These are phyloP conservation scores for Coreius guichenoti DNA, from an alignment of 2,797 vertebrate species.

Conservation along the genomic window DNA sequence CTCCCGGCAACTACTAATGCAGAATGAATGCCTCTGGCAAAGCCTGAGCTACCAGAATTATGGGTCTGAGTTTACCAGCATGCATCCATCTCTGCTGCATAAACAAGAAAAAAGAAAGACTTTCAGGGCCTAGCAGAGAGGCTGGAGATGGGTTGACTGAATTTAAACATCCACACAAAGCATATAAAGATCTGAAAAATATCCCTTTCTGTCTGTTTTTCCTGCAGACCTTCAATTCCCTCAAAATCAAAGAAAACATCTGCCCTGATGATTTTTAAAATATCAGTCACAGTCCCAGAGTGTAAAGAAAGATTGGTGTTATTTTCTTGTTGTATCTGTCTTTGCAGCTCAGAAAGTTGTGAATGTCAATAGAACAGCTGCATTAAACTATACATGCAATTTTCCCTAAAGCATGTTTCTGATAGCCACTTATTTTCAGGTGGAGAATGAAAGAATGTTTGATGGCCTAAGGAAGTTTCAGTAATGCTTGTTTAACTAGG, in stretches of 20 bases:
- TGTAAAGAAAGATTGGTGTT: not conserved
- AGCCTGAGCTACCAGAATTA: constrained; percentile 13
- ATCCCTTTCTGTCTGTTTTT: not conserved
- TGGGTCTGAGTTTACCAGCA: constrained; percentile 36
- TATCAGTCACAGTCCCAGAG: not conserved
- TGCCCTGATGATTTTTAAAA: not conserved
- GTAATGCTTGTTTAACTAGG: not conserved
- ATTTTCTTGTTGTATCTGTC: constrained; percentile 4
- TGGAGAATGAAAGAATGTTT: not conserved
- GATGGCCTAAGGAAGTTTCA: not conserved
- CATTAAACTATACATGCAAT: not conserved
- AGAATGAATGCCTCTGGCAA: constrained; percentile 42
- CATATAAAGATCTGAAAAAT: not conserved
- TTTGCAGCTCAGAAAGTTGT: not conserved
- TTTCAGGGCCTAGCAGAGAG: not conserved
- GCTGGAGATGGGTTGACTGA: constrained; percentile 28
- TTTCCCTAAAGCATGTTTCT: not conserved
- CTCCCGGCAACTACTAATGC: constrained; percentile 24
- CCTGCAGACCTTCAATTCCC: not conserved
- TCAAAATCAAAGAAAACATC: not conserved
- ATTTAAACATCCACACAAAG: constrained; percentile 9
- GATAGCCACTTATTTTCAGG: constrained; percentile 4
- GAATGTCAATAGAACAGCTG: constrained; percentile 12
- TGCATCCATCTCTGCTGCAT: constrained; percentile 33
- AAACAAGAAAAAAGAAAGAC: constrained; percentile 10